Percentiles rank a stretch among this genome's conserved stretches.
Evolutionary conservation across 2,888 invertebrate genomes (phyloP).

Genomic region (Tenthredo livida): DNA sequence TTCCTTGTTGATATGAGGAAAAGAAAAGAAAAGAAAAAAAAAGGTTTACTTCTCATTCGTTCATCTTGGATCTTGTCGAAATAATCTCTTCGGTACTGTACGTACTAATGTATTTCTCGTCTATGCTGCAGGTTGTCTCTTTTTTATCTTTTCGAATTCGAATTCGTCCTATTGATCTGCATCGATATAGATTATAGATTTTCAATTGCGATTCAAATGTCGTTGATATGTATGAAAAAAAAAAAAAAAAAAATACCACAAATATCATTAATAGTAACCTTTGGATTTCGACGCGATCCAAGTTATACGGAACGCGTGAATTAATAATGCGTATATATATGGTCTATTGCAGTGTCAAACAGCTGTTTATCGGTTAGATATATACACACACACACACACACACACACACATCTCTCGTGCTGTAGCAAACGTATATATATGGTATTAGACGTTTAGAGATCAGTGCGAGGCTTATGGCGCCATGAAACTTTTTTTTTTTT

Average conservation of each 20-base stretch:
- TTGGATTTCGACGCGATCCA: conserved; percentile 7
- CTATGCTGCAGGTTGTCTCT: no score
- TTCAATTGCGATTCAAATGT: neutral
- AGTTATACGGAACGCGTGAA: neutral
- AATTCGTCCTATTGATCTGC: no score
- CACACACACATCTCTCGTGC: neutral
- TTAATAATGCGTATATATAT: neutral
- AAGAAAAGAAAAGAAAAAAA: no score
- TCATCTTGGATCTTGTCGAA: no score
- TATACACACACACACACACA: neutral
- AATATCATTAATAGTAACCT: neutral
- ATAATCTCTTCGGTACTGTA: no score
- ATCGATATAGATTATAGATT: no score
- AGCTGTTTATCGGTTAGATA: neutral
- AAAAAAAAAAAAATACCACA: neutral
- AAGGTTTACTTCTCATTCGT: no score
- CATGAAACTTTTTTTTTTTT: neutral
- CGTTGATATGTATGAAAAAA: neutral
- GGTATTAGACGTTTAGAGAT: neutral
- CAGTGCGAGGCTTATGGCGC: neutral
- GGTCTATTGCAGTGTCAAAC: neutral
- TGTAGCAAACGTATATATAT: neutral
- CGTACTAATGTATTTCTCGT: no score
- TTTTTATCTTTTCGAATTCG: no score
- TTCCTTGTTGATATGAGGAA: neutral